These are phyloP conservation scores for Aquatica leii DNA, from an alignment of 2,888 invertebrate genomes.

Conservation along the genomic window DNA sequence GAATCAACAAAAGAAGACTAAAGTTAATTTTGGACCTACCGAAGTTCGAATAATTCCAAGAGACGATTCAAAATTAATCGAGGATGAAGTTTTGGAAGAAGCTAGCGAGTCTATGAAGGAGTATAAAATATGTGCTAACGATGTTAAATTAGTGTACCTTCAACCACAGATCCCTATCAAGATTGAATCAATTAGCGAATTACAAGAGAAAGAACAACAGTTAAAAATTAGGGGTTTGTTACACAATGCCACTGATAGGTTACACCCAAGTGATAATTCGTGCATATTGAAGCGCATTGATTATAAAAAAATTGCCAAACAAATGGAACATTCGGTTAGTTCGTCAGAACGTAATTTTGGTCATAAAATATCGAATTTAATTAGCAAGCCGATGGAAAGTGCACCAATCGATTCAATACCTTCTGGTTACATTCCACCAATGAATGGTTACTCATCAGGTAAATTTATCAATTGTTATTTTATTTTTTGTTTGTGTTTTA, in stretches of 20 bases:
- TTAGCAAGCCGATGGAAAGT: neutral
- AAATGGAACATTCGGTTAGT: neutral
- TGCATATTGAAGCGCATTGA: slow-evolving; percentile 17
- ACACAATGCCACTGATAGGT: neutral
- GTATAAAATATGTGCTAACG: slow-evolving; percentile 10
- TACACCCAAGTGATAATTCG: neutral
- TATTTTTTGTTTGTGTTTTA: neutral
- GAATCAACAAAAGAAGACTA: neutral
- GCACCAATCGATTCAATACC: neutral
- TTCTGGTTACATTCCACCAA: slow-evolving; percentile 1
- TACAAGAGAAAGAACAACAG: slow-evolving; percentile 2
- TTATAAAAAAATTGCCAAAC: slow-evolving; percentile 10
- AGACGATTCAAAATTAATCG: neutral
- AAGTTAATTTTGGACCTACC: slow-evolving; percentile 18
- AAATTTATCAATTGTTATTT: neutral
- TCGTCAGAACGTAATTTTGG: neutral
- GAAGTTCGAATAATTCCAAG: slow-evolving; percentile 13
- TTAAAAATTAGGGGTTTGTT: slow-evolving; percentile 1
- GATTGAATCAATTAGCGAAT: neutral
- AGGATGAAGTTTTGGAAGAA: slow-evolving; percentile 1
- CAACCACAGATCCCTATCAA: slow-evolving; percentile 15
- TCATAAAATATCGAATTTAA: neutral
- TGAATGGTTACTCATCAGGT: slow-evolving; percentile 7
- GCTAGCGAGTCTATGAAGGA: slow-evolving; percentile 20
- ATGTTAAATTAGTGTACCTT: slow-evolving; percentile 14